Base-by-base conservation (phyloP, 2,113 vertebrate species). In the Eudyptes chrysolophus region DNA sequence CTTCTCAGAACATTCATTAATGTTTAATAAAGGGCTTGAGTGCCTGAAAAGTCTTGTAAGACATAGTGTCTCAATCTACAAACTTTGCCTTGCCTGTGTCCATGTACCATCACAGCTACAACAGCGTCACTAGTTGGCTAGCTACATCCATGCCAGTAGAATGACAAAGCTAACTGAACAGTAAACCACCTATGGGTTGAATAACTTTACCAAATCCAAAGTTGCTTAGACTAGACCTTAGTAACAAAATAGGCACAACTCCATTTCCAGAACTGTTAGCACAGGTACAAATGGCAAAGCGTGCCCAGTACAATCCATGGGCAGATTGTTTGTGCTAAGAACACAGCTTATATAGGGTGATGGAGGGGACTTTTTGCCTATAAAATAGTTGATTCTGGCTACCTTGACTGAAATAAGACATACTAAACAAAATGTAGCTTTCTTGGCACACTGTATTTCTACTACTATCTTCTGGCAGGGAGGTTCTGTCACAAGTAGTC, bases 291-390 rank as follows among this genome's bases (percentile, higher is more conserved):
- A 60, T 3, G 17, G 29, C 44, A 88, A 62, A 87, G 40, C 16
- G 40, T 14, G 65, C 62, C 29, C 55, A 68, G 20, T 44, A 22
- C 12, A 51, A 36, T 8, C 34, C 32, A 24, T 0, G 9, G 38
- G 32, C 44, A 40, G 32, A 86, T 2, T 4, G 27, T 12, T 0
- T 2, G 1, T 36, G 25, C 1, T 25, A 65, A 48, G 10, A 89
- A 51, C 38, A 46, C 6, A 48, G 38, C 38, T 52, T 16, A 4
- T 1, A 34, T 0, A 34, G 12, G 14, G 34, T 11, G 9, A 78
- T 16, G 3, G 52, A 54, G 44, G n/a, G 29, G 24, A 79, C n/a
- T 66, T 69, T 52, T 52, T 48, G 34, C 60, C 19, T 26, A 2
- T 34, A 40, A 48, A 77, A 57, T 21, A 68, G 20, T 1, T 70